Conservation (phyloP, 2,113 vertebrate genomes). For the Catharus minimus region DNA sequence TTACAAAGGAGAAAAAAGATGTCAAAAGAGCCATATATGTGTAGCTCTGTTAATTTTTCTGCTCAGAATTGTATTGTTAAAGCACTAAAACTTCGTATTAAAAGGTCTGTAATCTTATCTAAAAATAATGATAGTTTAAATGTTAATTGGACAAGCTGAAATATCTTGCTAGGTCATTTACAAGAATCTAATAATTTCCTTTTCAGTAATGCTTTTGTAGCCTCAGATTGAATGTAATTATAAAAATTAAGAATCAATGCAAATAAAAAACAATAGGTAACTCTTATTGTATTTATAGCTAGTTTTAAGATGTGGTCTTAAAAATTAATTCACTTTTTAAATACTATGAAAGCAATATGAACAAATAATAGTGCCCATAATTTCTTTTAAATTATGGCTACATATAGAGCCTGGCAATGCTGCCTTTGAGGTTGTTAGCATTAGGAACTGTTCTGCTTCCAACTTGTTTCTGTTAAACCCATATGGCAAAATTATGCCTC, state of each 20-base stretch:
- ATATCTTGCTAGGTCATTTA: background rate
- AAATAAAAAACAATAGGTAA: background rate
- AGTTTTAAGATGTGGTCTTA: background rate
- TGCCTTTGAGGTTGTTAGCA: background rate
- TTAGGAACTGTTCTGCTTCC: background rate
- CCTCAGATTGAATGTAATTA: slow-evolving; percentile 25
- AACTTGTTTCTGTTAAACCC: background rate
- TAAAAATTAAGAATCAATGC: slow-evolving; percentile 11
- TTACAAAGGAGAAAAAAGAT: background rate
- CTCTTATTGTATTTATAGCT: background rate
- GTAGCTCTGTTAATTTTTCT: background rate
- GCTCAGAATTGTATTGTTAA: background rate
- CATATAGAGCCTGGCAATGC: background rate
- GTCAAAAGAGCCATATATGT: background rate
- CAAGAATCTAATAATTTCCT: slow-evolving; percentile 9
- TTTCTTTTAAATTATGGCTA: background rate
- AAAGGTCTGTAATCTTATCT: slow-evolving; percentile 51
- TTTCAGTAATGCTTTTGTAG: slow-evolving; percentile 17
- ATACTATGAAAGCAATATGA: background rate
- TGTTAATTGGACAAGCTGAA: slow-evolving; percentile 13
- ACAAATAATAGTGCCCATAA: background rate
- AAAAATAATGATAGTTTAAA: slow-evolving; percentile 46
- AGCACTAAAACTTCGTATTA: slow-evolving; percentile 54
- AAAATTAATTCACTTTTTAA: slow-evolving; percentile 4
- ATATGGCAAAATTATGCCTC: slow-evolving; percentile 47